Conservation (phyloP, 2,113 vertebrate species). For the Trogon surrucura region DNA sequence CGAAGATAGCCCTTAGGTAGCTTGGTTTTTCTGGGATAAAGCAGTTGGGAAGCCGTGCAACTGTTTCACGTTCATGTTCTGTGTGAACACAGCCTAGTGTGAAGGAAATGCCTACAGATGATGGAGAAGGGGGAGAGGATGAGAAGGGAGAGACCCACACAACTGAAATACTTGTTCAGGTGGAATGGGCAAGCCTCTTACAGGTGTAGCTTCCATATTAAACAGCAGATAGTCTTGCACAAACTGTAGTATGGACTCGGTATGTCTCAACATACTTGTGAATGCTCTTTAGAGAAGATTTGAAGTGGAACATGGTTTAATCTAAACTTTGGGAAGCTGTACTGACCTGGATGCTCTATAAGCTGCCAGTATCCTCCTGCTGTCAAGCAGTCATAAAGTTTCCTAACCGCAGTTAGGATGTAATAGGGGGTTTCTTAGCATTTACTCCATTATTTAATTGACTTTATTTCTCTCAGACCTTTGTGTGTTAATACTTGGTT, state of each 20-base stretch:
- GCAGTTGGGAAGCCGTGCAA: not conserved
- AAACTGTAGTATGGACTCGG: not conserved
- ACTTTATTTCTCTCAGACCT: not conserved
- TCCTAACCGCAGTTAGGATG: not conserved
- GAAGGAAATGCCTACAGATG: not conserved
- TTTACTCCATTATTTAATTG: not conserved
- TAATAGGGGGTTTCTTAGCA: not conserved
- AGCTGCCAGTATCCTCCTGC: not conserved
- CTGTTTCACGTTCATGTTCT: not conserved
- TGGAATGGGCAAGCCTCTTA: not conserved
- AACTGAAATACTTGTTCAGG: not conserved
- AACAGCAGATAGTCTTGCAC: not conserved
- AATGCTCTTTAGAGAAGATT: not conserved
- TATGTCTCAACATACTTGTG: rapidly evolving
- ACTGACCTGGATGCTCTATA: not conserved
- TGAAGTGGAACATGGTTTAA: not conserved
- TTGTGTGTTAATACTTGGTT: not conserved
- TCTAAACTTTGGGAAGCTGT: not conserved
- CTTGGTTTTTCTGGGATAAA: not conserved
- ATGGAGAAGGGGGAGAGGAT: not conserved
- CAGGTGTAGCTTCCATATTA: not conserved
- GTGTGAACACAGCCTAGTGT: not conserved
- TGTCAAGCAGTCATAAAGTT: not conserved
- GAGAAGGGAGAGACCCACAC: not conserved
- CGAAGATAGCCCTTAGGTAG: not conserved